Evolutionary conservation across 1,140 invertebrate genomes (phyloP).

Genomic region (Acromyrmex charruanus): DNA sequence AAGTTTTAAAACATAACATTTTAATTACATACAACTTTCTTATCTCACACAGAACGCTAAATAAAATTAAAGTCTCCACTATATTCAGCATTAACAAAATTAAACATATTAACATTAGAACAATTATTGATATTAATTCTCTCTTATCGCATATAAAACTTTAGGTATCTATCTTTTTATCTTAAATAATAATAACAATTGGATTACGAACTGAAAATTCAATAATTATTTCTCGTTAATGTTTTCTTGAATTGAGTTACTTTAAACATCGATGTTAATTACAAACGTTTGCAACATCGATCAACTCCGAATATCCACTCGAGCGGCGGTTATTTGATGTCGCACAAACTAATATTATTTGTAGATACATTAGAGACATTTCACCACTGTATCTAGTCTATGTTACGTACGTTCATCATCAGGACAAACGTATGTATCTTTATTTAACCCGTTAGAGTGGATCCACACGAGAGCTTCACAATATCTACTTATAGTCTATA

Average conservation of each 20-base stretch:
- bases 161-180: not conserved
- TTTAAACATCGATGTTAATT: constrained; percentile 26
- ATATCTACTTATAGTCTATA: not conserved
- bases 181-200: not conserved
- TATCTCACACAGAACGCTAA: not conserved
- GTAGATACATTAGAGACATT: constrained; percentile 34
- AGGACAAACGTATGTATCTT: not conserved
- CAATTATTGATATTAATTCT: not conserved
- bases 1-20: not conserved
- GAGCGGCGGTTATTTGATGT: constrained; percentile 15
- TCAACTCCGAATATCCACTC: not conserved
- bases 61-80: not conserved
- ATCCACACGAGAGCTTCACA: not conserved
- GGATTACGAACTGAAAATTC: not conserved
- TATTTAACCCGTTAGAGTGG: constrained; percentile 7
- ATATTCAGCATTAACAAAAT: not conserved
- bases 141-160: not conserved
- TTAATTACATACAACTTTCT: not conserved
- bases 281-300: constrained; percentile 18
- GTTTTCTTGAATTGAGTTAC: constrained; percentile 5
- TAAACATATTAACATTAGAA: not conserved
- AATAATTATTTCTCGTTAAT: constrained; percentile 19
- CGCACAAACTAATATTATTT: constrained; percentile 35
- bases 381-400: not conserved
- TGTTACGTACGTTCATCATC: not conserved